Conservation (phyloP, 1,140 invertebrate genomes). For the Aplysia californica region DNA sequence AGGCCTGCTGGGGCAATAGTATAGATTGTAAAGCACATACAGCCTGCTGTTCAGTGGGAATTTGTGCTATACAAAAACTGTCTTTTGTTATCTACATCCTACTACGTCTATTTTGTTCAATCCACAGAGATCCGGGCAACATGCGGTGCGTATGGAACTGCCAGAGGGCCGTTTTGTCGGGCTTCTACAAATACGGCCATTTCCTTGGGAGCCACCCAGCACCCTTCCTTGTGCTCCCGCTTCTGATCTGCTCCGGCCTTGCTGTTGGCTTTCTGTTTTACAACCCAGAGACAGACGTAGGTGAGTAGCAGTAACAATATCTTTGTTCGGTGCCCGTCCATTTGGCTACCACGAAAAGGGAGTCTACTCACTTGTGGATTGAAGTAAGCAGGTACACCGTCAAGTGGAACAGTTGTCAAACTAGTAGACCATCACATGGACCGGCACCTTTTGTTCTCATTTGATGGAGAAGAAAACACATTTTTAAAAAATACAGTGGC, state of each 20-base stretch:
- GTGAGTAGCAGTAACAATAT: background rate
- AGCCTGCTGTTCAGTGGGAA: too few species aligned
- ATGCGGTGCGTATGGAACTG: constrained; percentile 17
- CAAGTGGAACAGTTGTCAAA: background rate
- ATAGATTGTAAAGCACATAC: too few species aligned
- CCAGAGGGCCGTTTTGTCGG: background rate
- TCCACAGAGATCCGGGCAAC: too few species aligned
- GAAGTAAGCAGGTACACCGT: background rate
- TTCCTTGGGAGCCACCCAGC: constrained; percentile 26
- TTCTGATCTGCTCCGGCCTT: constrained; percentile 24
- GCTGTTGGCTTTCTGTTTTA: constrained; percentile 25
- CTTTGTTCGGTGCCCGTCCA: too few species aligned
- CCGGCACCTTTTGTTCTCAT: background rate
- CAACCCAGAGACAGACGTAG: constrained; percentile 19
- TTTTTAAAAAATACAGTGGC: background rate
- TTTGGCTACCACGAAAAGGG: too few species aligned
- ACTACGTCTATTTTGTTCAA: too few species aligned
- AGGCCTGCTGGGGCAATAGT: too few species aligned
- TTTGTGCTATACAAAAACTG: too few species aligned
- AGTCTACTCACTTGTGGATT: background rate
- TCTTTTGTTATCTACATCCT: too few species aligned
- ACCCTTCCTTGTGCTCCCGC: constrained; percentile 19
- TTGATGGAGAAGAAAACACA: background rate
- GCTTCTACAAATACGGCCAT: constrained; percentile 26
- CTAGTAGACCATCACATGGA: background rate